These are phyloP conservation scores for Solea senegalensis DNA, from an alignment of 2,113 vertebrate genomes.

Conservation along the genomic window DNA sequence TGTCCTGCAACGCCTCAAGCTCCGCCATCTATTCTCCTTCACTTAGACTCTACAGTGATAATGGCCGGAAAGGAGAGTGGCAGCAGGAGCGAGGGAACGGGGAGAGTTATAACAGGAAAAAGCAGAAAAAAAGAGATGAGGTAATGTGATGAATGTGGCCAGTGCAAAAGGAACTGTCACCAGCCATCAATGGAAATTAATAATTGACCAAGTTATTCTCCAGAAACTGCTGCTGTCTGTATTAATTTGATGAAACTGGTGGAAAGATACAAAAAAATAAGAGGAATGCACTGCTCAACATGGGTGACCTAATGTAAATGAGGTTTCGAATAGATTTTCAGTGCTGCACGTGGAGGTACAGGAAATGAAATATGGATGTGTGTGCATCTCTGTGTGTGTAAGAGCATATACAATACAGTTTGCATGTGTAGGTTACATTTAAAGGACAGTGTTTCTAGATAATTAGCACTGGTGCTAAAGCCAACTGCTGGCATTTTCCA, in stretches of 20 bases:
- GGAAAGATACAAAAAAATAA: constrained; percentile 8
- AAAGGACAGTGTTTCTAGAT: constrained; percentile 19
- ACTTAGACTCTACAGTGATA: constrained; percentile 44
- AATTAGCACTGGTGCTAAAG: constrained; percentile 14
- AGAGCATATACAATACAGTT: constrained; percentile 7
- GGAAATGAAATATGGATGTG: constrained; percentile 40
- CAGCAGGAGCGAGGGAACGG: neutral
- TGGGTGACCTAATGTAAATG: constrained; percentile 10
- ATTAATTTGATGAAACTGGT: neutral
- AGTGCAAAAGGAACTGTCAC: constrained; percentile 28
- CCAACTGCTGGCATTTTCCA: constrained; percentile 30
- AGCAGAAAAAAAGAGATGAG: constrained; percentile 27
- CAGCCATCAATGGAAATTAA: constrained; percentile 38
- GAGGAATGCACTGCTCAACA: neutral
- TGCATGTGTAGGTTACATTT: constrained; percentile 10
- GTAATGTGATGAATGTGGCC: constrained; percentile 16
- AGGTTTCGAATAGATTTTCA: constrained; percentile 33
- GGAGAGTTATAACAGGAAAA: neutral
- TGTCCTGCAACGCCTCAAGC: constrained; percentile 51
- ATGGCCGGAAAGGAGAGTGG: constrained; percentile 26
- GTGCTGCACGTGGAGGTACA: constrained; percentile 10
- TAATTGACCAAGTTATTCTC: constrained; percentile 36
- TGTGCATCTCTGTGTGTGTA: neutral
- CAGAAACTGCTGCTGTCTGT: constrained; percentile 6
- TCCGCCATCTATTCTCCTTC: constrained; percentile 49